Base-by-base conservation (phyloP, 2,113 vertebrate genomes). In the Zosterops borbonicus region DNA sequence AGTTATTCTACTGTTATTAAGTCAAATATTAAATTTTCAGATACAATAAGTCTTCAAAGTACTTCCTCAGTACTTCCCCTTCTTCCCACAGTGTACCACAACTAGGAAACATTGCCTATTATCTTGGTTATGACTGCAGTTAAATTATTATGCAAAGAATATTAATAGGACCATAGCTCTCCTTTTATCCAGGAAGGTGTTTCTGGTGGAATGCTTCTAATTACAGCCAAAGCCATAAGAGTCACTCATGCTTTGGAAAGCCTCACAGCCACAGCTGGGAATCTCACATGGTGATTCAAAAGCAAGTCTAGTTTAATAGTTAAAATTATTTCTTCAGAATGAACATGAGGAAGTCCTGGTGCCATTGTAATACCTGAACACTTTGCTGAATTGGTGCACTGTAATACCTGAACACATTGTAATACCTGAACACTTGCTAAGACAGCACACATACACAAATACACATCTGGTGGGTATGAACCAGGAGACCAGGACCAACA, bases 401-500 rank as follows among this genome's bases (percentile, higher is more conserved):
- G 35, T n/a, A 67, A 23, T 14, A 53, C 4, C 62, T 27, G 50
- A 82, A 22, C 19, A 42, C 21, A 8, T 65, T 24, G 35, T n/a
- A 67, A 23, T 14, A 58, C 4, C 62, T 27, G 50, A 82, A 22
- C 19, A 42, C 21, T 11, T 65, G 21, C 37, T 53, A 23, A 35
- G 35, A 73, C 64, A 60, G 23, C 12, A 49, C 37, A 50, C 41
- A 29, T 1, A 29, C 29, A 44, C 14, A 59, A 81, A 70, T 13
- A 42, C 1, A 1, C 20, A 4, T 1, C 2, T 12, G 49, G 13
- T 10, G 18, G 14, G 17, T 29, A 23, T n/a, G 65, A 75, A 50
- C 5, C 27, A 63, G 31, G 22, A 86, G 50, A 78, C 4, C 56
- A 44, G 52, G 33, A 60, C 31, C 58, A 95, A 13, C 31, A 24